phyloP scores from a whole-genome alignment of 30 jellyfish, hydroid and myxozoan genomes.

The Haliclystus octoradiatus region DNA sequence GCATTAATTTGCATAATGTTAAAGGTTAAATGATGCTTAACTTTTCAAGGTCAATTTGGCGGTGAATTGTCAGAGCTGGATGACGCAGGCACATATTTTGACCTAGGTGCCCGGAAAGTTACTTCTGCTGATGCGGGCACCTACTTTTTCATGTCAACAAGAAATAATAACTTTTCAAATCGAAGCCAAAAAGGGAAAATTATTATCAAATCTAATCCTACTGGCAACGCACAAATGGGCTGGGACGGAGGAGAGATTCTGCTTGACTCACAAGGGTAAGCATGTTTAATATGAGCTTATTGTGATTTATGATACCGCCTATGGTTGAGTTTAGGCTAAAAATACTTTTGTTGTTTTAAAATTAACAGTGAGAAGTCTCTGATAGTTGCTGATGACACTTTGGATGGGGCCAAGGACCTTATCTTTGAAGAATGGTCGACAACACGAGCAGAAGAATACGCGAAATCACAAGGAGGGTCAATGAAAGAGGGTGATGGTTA shows the following conservation, averaged over 20 bases:
- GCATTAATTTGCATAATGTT: no score
- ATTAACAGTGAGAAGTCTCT: no score
- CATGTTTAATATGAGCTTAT: neutral
- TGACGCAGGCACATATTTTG: conserved; percentile 94
- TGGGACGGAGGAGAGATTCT: conserved; percentile 69
- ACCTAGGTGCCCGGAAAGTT: conserved; percentile 75
- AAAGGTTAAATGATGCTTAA: no score
- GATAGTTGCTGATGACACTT: conserved; percentile 7
- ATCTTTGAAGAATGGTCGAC: conserved; percentile 34
- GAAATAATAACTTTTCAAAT: conserved; percentile 82
- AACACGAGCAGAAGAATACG: conserved; percentile 6
- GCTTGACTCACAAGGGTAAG: conserved; percentile 54
- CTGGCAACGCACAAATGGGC: conserved; percentile 48
- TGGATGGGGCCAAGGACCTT: conserved; percentile 21
- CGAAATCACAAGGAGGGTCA: conserved; percentile 17
- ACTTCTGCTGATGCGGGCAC: conserved; percentile 59
- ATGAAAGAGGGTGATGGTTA: conserved; percentile 49
- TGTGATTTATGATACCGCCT: no score
- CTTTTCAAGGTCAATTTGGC: conserved; percentile 71
- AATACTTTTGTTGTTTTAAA: conserved; percentile 12
- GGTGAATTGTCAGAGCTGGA: conserved; percentile 90
- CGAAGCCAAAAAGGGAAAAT: conserved; percentile 83
- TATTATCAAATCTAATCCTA: conserved; percentile 26
- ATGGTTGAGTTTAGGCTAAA: neutral
- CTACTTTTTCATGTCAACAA: conserved; percentile 66